Evolutionary conservation across 1,140 invertebrate genomes (phyloP), one percentile per base, ranked within the genome.

Genomic region (Drosophila saltans): DNA sequence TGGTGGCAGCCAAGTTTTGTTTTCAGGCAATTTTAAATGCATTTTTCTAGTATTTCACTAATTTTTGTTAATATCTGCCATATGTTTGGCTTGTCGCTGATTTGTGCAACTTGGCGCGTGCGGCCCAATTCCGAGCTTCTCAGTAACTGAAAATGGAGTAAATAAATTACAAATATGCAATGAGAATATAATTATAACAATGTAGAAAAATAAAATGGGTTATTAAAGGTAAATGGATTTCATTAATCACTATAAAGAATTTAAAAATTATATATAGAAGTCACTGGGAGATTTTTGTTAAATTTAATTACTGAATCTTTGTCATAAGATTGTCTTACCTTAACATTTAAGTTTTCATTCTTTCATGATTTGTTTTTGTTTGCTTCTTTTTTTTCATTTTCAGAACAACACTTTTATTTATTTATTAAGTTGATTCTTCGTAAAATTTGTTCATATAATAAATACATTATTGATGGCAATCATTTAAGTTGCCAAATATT

Each of bases 1-100:
- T 40, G 52, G 55, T 43, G 59, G 41, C 41, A 33, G 39, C 55
- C 30, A 64, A 59, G 52, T 75, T 36, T 62, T 58, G 63, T 57
- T 61, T 69, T 63, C 61, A 61, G 48, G 61, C 64, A 66, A 84
- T 80, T 77, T 80, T 70, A 80, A 84, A 84, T 77, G 81, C 81
- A 69, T 73, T 84, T 84, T 84, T 80, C 77, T 65, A 73, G 77
- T 80, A 69, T 70, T 84, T 80, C 66, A 76, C 73, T 84, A 84
- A 80, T 52, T 84, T 84, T 80, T 39, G 72, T 80, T 84, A 84
- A 84, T 80, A 84, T 80, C 79, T 45, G 26, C 69, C 73, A 58
- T 76, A 75, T 75, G 76, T 69, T 66, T 33, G 55, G 36, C 59
- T 65, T 59, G 45, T 60, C 2, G 36, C 41, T 66, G 72, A 66